Evolutionary conservation across 2,113 vertebrate species (phyloP).

Genomic region (Zosterops lateralis): DNA sequence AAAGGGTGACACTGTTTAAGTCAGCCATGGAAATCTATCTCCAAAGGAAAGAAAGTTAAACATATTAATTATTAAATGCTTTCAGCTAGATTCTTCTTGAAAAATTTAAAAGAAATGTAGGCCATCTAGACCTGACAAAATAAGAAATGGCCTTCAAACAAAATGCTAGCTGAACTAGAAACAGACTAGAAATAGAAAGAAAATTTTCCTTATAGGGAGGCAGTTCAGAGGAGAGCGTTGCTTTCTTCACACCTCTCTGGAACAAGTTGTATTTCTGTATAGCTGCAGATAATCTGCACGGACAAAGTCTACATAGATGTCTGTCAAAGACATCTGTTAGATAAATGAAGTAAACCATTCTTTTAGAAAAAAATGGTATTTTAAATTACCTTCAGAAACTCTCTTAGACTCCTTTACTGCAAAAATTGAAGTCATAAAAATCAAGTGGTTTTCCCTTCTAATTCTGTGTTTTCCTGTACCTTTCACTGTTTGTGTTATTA

Average conservation of each 20-base stretch:
- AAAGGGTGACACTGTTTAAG: not conserved
- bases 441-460: not conserved
- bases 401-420: not conserved
- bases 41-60: not conserved
- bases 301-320: not conserved
- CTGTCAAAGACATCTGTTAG: not conserved
- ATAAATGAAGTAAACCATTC: not conserved
- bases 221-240: not conserved
- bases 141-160: constrained; percentile 4
- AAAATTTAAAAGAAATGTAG: constrained; percentile 9
- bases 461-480: not conserved
- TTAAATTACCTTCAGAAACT: not conserved
- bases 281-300: not conserved
- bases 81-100: constrained; percentile 4
- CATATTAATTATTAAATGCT: constrained; percentile 24
- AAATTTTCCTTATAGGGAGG: not conserved
- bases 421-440: not conserved
- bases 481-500: not conserved
- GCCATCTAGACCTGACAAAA: not conserved
- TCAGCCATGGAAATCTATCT: not conserved
- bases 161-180: constrained; percentile 25
- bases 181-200: not conserved
- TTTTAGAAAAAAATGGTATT: not conserved
- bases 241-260: not conserved
- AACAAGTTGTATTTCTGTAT: not conserved